Conservation (phyloP, 2,888 invertebrate species). For the Chrysomela aeneicollis region DNA sequence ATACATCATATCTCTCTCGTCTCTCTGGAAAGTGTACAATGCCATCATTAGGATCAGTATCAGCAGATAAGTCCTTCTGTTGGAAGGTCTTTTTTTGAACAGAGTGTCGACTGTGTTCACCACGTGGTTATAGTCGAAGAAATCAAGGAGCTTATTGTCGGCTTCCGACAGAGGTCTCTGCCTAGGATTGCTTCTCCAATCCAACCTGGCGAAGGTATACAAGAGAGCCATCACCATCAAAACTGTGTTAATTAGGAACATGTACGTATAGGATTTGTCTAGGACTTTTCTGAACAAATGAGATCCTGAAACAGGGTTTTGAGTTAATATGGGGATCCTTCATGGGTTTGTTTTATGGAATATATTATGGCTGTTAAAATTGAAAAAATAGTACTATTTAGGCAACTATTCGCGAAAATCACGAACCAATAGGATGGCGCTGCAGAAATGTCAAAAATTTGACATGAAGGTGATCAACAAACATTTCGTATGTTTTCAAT, state of each 20-base stretch:
- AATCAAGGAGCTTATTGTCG: slow-evolving; percentile 69
- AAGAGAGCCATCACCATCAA: slow-evolving; percentile 70
- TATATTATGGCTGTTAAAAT: no score
- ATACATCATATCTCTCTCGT: slow-evolving; percentile 79
- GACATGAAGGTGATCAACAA: no score
- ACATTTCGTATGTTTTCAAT: no score
- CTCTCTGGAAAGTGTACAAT: slow-evolving; percentile 83
- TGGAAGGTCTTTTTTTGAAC: slow-evolving; percentile 66
- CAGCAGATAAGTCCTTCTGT: slow-evolving; percentile 70
- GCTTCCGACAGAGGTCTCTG: slow-evolving; percentile 70
- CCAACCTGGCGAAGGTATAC: slow-evolving; percentile 69
- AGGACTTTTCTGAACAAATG: slow-evolving; percentile 66
- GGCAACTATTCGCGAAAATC: no score
- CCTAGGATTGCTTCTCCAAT: slow-evolving; percentile 74
- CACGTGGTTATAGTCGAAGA: slow-evolving; percentile 76
- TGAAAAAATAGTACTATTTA: no score
- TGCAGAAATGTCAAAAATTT: no score
- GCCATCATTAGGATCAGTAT: slow-evolving; percentile 78
- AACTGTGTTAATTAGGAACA: slow-evolving; percentile 76
- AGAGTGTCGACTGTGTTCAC: slow-evolving; percentile 70
- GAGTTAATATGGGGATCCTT: no score
- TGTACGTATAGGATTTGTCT: slow-evolving; percentile 71
- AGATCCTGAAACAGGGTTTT: slow-evolving; percentile 65
- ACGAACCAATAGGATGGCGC: no score
- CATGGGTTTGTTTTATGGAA: no score